Base-by-base conservation (phyloP, 2,888 invertebrate species). In the Rhamphomyia laevipes region DNA sequence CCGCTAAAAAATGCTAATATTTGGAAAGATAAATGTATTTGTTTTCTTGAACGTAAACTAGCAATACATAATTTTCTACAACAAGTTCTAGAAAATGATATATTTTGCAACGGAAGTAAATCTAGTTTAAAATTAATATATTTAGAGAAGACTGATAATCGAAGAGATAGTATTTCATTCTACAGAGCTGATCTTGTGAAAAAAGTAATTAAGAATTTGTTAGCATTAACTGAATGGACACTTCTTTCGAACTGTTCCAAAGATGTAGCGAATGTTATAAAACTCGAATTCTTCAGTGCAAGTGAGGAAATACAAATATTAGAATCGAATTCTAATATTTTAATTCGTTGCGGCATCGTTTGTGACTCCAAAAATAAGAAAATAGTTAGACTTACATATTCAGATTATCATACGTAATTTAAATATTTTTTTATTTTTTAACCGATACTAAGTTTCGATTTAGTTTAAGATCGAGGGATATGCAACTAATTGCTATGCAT, bases 401-500 rank as follows among this genome's bases (percentile, higher is more conserved):
- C 53, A 6, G 61, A 61, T 1, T 63, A 61, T 51, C 43, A 54
- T 55, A 1, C 54, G 55, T 33, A 16, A 45, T 12, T 15, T n/a
- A 17, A 31, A 45, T 48, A 2, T 16, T 27, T 12, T 23, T 23
- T 17, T 38, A 21, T 35, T n/a, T n/a, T 13, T 35, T 35, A 13
- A 13, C 12, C 13, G 13, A 35, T n/a, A 35, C n/a, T n/a, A 7
- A 35, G 7, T 35, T 35, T 13, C 7, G 16, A 45, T 46, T 48
- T 44, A 82, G 81, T 15, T 66, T 77, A 56, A 72, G 83, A 42
- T 74, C 77, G 54, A 67, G 71, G 46, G 81, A 83, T 58, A 78
- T 84, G 76, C 73, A 75, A 35, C 62, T 80, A 4, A 78, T 82
- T 67, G 82, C 81, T 1, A 75, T 81, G 63, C 81, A 84, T 57